These are phyloP conservation scores for Proteles cristata DNA, from an alignment of 2,113 vertebrate species.

Conservation along the genomic window DNA sequence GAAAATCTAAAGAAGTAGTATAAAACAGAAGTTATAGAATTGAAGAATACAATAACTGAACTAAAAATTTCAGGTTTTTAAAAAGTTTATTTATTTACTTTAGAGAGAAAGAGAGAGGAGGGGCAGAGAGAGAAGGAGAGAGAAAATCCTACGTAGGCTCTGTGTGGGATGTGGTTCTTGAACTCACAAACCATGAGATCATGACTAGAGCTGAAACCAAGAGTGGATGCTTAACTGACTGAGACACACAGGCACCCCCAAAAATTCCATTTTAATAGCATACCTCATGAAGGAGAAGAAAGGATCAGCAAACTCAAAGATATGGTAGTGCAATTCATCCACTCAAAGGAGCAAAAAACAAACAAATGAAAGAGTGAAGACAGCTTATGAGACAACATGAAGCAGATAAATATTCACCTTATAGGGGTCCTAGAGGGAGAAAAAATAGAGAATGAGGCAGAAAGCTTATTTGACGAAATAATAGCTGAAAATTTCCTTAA, in stretches of 20 bases:
- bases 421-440: neutral
- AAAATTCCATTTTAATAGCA: neutral
- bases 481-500: neutral
- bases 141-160: too few species aligned
- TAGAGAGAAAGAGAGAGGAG: too few species aligned
- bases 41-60: neutral
- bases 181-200: too few species aligned
- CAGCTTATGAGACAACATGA: neutral
- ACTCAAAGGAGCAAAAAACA: neutral
- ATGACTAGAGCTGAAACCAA: too few species aligned
- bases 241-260: too few species aligned
- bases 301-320: neutral
- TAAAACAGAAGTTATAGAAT: neutral
- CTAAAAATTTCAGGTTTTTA: neutral
- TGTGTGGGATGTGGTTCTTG: too few species aligned
- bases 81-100: too few species aligned
- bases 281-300: neutral
- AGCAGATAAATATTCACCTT: neutral
- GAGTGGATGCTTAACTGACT: too few species aligned
- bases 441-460: neutral
- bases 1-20: neutral
- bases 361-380: neutral
- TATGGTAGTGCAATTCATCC: neutral
- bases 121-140: too few species aligned
- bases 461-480: neutral